Evolutionary conservation across 2,888 invertebrate species (phyloP), one percentile per base, ranked within the genome.

Genomic region (Meteorus colon): DNA sequence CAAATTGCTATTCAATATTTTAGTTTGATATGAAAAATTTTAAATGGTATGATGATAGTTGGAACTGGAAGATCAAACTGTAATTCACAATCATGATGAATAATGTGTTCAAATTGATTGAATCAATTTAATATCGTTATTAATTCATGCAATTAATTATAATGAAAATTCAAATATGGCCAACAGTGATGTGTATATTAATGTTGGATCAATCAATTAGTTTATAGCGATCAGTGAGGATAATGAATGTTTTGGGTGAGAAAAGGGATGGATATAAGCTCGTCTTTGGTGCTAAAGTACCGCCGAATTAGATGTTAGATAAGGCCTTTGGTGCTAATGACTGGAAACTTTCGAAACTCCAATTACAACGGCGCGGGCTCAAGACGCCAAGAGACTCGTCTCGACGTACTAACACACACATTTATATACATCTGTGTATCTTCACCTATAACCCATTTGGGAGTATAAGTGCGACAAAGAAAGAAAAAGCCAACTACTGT

Each of bases 281-380:
- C 55, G 63, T 62, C 24, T 69, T 51, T 45, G 27, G 45, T 45
- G 41, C 62, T 63, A 62, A 72, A 72, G 72, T 45, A 72, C 63
- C 63, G 62, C 63, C 82, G 84, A 84, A 86, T 86, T 86, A 86
- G 86, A 86, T 85, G 83, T 84, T 82, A 81, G 86, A 86, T 85
- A 84, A 83, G 84, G 84, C 85, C 84, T 84, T 82, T 82, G 82
- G 82, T 83, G 81, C 84, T 86, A 86, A 87, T 86, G 87, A 87
- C 85, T 86, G 85, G 85, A 84, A 85, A 86, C 86, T 87, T 87
- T 84, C 82, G 84, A 84, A 84, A 87, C 84, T 86, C 85, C 84
- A 84, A 84, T 86, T 86, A 86, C 84, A 83, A 73, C 80, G 79
- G 74, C 72, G 69, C 74, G 71, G 78, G 71, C 69, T 59, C 71